phyloP scores from a whole-genome alignment of 1,140 invertebrate genomes.

The Dinoponera quadriceps region DNA sequence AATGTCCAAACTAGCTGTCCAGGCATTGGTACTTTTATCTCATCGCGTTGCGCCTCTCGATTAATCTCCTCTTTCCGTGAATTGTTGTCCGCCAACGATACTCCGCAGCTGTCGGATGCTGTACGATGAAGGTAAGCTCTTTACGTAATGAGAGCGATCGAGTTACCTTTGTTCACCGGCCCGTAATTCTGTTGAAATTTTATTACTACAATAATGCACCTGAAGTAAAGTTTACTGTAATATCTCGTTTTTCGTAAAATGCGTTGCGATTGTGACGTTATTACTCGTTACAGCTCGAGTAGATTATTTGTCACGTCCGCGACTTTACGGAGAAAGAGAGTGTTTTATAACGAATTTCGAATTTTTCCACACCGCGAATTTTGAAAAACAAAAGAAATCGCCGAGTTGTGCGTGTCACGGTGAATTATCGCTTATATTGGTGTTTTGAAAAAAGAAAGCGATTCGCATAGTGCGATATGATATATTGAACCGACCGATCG shows the following conservation, averaged over 20 bases:
- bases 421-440: neutral
- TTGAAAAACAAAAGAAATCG: too few relatives aligned
- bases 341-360: too few relatives aligned
- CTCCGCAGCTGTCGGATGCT: neutral
- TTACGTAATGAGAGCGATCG: slow-evolving; percentile 13
- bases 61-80: slow-evolving; percentile 15
- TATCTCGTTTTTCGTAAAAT: neutral
- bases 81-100: neutral
- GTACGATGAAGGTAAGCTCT: slow-evolving; percentile 9
- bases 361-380: too few relatives aligned
- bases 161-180: neutral
- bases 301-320: too few relatives aligned
- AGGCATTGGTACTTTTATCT: too few relatives aligned
- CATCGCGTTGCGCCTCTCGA: neutral
- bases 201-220: neutral
- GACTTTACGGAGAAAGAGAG: too few relatives aligned
- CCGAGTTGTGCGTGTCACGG: too few relatives aligned
- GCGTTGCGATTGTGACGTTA: too few relatives aligned
- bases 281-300: too few relatives aligned
- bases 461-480: too few relatives aligned
- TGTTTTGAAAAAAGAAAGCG: too few relatives aligned
- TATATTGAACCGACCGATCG: neutral
- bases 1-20: too few relatives aligned
- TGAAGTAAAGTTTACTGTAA: neutral
- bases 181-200: neutral